These are phyloP conservation scores for Ditula angustiorana DNA, from an alignment of 2,888 invertebrate genomes.

Conservation along the genomic window DNA sequence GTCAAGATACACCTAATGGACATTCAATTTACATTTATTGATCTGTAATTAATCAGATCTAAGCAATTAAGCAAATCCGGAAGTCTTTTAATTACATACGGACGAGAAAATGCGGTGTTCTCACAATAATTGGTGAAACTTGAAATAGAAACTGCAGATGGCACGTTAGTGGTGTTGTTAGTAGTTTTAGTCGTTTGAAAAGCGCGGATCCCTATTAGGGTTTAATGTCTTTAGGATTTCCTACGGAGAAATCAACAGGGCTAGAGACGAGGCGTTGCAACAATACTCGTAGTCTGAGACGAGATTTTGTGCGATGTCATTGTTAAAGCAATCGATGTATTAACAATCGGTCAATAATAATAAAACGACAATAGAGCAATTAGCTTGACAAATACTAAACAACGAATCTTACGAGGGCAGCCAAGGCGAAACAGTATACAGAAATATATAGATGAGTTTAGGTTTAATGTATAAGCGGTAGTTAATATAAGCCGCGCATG, in stretches of 20 bases:
- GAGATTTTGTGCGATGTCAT: constrained; percentile 47
- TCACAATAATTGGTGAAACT: constrained; percentile 65
- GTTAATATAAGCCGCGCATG: constrained; percentile 55
- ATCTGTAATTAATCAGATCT: constrained; percentile 68
- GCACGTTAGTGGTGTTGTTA: constrained; percentile 22
- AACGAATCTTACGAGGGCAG: constrained; percentile 65
- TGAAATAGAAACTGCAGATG: constrained; percentile 58
- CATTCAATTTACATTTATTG: constrained; percentile 50
- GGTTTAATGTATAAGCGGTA: constrained; percentile 54
- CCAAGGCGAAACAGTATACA: constrained; percentile 20
- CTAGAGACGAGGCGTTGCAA: constrained; percentile 14
- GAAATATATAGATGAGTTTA: constrained; percentile 40
- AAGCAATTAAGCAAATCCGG: constrained; percentile 68
- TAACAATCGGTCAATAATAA: constrained; percentile 60
- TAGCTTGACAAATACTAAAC: constrained; percentile 67
- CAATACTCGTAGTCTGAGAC: constrained; percentile 39
- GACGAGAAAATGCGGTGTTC: constrained; percentile 47
- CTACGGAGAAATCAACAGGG: constrained; percentile 5
- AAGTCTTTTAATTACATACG: constrained; percentile 69
- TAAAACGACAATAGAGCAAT: constrained; percentile 73
- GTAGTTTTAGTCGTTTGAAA: constrained; percentile 25
- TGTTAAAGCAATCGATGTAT: constrained; percentile 50
- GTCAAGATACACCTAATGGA: constrained; percentile 21
- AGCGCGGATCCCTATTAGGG: constrained; percentile 34
- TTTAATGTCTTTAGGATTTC: constrained; percentile 29